phyloP scores from a whole-genome alignment of 1,140 invertebrate genomes.

The Chironomus striatipennis region DNA sequence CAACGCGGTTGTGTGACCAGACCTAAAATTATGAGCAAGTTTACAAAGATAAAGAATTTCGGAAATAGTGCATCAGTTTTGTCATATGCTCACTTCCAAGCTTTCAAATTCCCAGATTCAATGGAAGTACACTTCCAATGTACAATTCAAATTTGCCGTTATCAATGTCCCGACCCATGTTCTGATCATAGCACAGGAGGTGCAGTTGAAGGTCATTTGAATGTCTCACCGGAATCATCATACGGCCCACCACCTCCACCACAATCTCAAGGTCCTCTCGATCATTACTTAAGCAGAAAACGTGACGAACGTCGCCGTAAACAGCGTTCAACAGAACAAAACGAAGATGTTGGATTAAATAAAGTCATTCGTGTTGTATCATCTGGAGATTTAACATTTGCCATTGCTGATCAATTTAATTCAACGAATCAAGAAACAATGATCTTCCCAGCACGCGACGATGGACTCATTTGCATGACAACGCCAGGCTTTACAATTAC shows the following conservation, averaged over 20 bases:
- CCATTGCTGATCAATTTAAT: slow-evolving; percentile 54
- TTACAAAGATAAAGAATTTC: slow-evolving; percentile 93
- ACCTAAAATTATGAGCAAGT: slow-evolving; percentile 86
- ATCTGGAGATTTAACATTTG: slow-evolving; percentile 74
- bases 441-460: slow-evolving; percentile 53
- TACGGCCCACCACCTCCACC: slow-evolving; percentile 58
- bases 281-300: slow-evolving; percentile 58
- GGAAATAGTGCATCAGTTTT: slow-evolving; percentile 84
- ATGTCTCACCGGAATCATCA: slow-evolving; percentile 51
- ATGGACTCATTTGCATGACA: slow-evolving; percentile 82
- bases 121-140: slow-evolving; percentile 97
- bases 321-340: slow-evolving; percentile 46
- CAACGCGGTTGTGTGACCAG: slow-evolving; percentile 85
- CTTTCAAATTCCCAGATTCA: slow-evolving; percentile 92
- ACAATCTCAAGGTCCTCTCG: slow-evolving; percentile 41
- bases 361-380: slow-evolving; percentile 76
- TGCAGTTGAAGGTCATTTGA: slow-evolving; percentile 37
- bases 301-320: slow-evolving; percentile 64
- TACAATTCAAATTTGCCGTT: slow-evolving; percentile 88
- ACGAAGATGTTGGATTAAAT: slow-evolving; percentile 73
- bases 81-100: slow-evolving; percentile 89
- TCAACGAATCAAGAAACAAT: slow-evolving; percentile 52
- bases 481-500: slow-evolving; percentile 81
- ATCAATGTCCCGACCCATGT: slow-evolving; percentile 86
- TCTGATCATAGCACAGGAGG: slow-evolving; percentile 48